Evolutionary conservation across 2,113 vertebrate genomes (phyloP).

Genomic region (Archocentrus centrarchus): DNA sequence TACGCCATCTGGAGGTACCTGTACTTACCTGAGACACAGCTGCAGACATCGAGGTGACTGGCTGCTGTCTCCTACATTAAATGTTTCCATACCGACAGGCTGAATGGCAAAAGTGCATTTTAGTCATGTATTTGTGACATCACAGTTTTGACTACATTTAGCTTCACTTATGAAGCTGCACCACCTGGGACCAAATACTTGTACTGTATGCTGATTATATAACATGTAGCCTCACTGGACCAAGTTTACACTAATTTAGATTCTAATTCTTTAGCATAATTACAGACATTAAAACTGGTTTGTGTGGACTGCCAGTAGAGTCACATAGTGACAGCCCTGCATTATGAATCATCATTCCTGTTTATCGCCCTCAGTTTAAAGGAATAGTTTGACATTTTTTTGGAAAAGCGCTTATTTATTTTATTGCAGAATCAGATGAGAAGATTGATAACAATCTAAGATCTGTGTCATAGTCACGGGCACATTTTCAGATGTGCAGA

Average conservation of each 20-base stretch:
- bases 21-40: conserved; percentile 76
- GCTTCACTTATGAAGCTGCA: not conserved
- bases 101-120: conserved; percentile 1
- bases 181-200: not conserved
- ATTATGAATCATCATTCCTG: not conserved
- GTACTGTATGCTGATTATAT: not conserved
- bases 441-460: conserved; percentile 3
- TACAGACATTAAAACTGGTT: not conserved
- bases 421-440: not conserved
- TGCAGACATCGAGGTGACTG: conserved; percentile 78
- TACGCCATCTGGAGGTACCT: conserved; percentile 96
- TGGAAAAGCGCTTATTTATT: not conserved
- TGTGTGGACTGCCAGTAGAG: no score
- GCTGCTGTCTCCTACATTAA: not conserved
- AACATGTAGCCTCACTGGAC: not conserved
- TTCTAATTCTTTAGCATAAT: not conserved
- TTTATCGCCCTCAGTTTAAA: rapidly evolving
- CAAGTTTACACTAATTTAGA: not conserved
- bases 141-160: not conserved
- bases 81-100: not conserved
- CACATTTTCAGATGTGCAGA: not conserved
- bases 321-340: not conserved
- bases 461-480: not conserved
- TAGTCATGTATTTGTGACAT: not conserved
- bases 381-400: not conserved